phyloP scores from a whole-genome alignment of 1,140 invertebrate genomes.

The Holcopasites calliopsidis region DNA sequence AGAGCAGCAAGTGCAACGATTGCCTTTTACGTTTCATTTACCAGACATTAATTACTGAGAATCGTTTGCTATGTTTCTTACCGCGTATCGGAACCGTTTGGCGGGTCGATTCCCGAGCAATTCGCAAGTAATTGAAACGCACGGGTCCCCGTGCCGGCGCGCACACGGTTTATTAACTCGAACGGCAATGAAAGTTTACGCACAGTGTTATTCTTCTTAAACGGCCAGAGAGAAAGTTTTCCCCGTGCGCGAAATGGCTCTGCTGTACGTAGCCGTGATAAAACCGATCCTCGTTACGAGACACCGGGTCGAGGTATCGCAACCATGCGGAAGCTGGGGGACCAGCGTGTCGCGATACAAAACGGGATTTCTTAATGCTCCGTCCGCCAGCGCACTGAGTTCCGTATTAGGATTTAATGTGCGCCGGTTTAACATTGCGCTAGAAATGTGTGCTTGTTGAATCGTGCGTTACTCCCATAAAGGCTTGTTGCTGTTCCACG shows the following conservation, averaged over 20 bases:
- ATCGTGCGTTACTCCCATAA: too few species aligned
- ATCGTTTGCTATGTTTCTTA: background rate
- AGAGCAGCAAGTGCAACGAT: background rate
- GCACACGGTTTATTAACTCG: constrained; percentile 38
- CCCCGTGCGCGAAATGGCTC: background rate
- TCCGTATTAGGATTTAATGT: background rate
- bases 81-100: background rate
- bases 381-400: background rate
- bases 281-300: constrained; percentile 30
- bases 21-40: background rate
- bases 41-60: background rate
- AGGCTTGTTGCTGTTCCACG: too few species aligned
- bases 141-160: background rate
- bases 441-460: too few species aligned
- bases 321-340: constrained; percentile 15
- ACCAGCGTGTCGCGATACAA: constrained; percentile 4
- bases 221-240: constrained; percentile 24
- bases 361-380: background rate
- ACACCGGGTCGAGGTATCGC: constrained; percentile 17
- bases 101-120: constrained; percentile 18
- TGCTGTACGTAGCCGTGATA: constrained; percentile 10
- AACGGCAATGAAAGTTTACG: constrained; percentile 41
- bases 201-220: constrained; percentile 27
- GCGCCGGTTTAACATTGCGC: background rate
- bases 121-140: constrained; percentile 42